phyloP scores from a whole-genome alignment of 2,888 invertebrate species.

The Dermolepida albohirtum region DNA sequence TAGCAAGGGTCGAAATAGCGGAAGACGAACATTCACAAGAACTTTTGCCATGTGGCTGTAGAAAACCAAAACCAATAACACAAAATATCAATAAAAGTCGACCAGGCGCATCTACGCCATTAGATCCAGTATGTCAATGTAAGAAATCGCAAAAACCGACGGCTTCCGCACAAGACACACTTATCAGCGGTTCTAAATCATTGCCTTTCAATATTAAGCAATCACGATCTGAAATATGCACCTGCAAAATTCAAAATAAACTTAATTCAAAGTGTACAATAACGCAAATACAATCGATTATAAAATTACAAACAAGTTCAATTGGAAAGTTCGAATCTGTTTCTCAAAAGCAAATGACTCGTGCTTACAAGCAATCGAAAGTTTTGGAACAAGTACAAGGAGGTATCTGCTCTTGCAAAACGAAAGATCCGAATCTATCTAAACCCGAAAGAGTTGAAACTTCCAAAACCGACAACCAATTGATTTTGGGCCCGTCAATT shows the following conservation, averaged over 20 bases:
- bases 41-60: slow-evolving; percentile 9
- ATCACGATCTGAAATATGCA: background rate
- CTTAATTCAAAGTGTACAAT: too few relatives aligned
- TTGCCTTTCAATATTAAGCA: too few relatives aligned
- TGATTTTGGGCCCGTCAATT: too few relatives aligned
- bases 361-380: background rate
- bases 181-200: background rate
- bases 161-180: background rate
- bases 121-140: background rate
- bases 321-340: too few relatives aligned
- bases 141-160: background rate
- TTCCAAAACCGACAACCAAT: background rate
- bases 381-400: background rate
- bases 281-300: too few relatives aligned
- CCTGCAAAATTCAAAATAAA: background rate
- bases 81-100: too few relatives aligned
- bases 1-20: background rate
- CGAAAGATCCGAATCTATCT: background rate
- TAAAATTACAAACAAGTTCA: too few relatives aligned
- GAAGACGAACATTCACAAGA: slow-evolving; percentile 11
- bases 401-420: background rate
- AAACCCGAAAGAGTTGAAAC: too few relatives aligned
- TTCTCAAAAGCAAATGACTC: background rate
- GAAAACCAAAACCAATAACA: background rate
- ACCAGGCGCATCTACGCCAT: too few relatives aligned